A percentile compares a stretch with the other conserved stretches of the same genome.
Conservation (phyloP, 2,888 invertebrate species). For the Listrodromus nycthemerus region DNA sequence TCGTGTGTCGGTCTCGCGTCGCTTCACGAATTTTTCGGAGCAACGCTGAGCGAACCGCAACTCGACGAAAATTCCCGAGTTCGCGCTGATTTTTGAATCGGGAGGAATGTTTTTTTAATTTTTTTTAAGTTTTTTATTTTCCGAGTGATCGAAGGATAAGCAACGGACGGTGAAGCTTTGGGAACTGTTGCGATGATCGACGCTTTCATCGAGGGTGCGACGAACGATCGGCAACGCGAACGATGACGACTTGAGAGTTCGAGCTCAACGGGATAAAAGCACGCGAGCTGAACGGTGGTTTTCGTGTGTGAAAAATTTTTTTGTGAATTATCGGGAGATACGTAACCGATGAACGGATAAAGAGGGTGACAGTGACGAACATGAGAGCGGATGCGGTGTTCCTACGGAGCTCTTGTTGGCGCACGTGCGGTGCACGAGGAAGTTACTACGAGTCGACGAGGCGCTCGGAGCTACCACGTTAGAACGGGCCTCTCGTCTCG, state of each 20-base stretch:
- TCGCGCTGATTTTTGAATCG: not conserved
- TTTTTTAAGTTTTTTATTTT: not conserved
- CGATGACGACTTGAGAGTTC: conserved; percentile 30
- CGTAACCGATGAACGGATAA: conserved; percentile 20
- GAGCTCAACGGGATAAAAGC: conserved; percentile 18
- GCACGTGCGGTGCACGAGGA: conserved; percentile 81
- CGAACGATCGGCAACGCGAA: not conserved
- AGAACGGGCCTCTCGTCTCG: conserved; percentile 54
- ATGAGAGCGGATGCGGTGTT: conserved; percentile 75
- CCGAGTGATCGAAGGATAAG: not conserved
- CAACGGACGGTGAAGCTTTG: not conserved
- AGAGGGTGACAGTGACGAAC: conserved; percentile 67
- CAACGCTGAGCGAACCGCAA: not conserved
- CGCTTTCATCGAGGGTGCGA: conserved; percentile 11
- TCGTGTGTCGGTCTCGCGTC: conserved; percentile 16
- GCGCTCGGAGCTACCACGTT: conserved; percentile 68
- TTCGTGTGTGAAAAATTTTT: conserved; percentile 23
- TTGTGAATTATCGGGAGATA: conserved; percentile 52
- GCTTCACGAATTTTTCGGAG: not conserved
- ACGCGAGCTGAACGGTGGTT: conserved; percentile 47
- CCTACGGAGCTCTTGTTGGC: conserved; percentile 76
- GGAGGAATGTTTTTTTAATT: not conserved
- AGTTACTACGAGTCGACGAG: conserved; percentile 72
- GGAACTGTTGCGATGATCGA: conserved; percentile 13
- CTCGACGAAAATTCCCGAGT: not conserved